These are phyloP conservation scores for Ridgeia piscesae DNA, from an alignment of 1,140 invertebrate genomes.

Conservation along the genomic window DNA sequence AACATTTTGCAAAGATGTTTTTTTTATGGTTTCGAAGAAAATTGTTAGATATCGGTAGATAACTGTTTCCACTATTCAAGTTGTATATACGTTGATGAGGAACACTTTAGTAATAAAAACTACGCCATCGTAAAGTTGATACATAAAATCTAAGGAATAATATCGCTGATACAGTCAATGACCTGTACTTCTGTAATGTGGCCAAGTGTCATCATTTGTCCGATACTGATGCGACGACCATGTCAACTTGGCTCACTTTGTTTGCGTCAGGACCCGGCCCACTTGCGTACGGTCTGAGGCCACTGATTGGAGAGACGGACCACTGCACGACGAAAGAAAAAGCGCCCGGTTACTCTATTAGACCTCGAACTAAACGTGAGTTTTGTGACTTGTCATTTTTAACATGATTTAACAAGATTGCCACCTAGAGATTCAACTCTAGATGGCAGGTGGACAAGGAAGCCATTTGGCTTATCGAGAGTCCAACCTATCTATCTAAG, in stretches of 20 bases:
- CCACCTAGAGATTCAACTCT: no score
- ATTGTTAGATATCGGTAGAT: no score
- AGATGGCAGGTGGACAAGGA: no score
- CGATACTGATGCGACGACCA: neutral
- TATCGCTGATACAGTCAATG: neutral
- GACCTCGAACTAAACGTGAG: conserved; percentile 22
- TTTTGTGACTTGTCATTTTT: neutral
- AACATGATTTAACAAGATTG: neutral
- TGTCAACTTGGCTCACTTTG: neutral
- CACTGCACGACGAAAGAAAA: conserved; percentile 25
- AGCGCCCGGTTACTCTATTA: conserved; percentile 24
- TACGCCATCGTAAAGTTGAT: no score
- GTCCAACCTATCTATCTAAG: no score
- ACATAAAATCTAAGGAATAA: neutral
- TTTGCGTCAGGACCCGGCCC: conserved; percentile 23
- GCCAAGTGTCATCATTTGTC: neutral
- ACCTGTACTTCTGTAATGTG: neutral
- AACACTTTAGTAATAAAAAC: no score
- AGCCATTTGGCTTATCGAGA: no score
- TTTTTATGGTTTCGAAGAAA: no score
- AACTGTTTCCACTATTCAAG: no score
- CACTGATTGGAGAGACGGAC: conserved; percentile 24
- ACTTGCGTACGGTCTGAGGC: conserved; percentile 24
- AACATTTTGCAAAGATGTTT: no score
- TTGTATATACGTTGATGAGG: no score